Evolutionary conservation across 2,113 vertebrate genomes (phyloP).

Genomic region (Hippocampus abdominalis): DNA sequence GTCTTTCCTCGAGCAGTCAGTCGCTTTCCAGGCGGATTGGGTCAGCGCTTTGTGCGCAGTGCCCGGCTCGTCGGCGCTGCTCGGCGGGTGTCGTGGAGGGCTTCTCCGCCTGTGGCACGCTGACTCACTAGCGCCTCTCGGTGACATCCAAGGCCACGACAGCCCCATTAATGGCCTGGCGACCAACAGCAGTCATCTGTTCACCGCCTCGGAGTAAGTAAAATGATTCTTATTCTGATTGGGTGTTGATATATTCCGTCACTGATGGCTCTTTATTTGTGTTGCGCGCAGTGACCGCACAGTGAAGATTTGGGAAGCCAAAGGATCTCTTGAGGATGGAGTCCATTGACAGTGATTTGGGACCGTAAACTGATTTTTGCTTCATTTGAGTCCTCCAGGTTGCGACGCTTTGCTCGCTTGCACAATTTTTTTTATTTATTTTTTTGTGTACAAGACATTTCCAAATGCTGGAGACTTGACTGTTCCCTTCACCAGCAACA

Average conservation of each 20-base stretch:
- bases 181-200: slow-evolving; percentile 87
- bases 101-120: slow-evolving; percentile 88
- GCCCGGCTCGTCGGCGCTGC: slow-evolving; percentile 75
- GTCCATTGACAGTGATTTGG: slow-evolving; percentile 49
- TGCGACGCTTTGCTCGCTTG: background rate
- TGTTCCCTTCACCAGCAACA: slow-evolving; percentile 18
- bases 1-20: slow-evolving; percentile 79
- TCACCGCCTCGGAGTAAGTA: slow-evolving; percentile 94
- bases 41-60: slow-evolving; percentile 83
- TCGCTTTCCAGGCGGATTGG: slow-evolving; percentile 85
- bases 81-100: slow-evolving; percentile 88
- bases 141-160: slow-evolving; percentile 87
- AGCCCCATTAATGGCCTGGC: slow-evolving; percentile 90
- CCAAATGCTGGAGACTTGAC: background rate
- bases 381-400: background rate
- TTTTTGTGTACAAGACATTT: background rate
- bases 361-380: background rate
- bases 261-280: background rate
- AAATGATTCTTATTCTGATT: too few relatives aligned
- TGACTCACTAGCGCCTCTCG: slow-evolving; percentile 77
- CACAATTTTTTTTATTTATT: background rate
- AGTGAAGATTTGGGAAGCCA: slow-evolving; percentile 92
- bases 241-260: background rate
- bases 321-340: slow-evolving; percentile 78
- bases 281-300: slow-evolving; percentile 82